Evolutionary conservation across 2,113 vertebrate genomes (phyloP).

Genomic region (Mus spicilegus): DNA sequence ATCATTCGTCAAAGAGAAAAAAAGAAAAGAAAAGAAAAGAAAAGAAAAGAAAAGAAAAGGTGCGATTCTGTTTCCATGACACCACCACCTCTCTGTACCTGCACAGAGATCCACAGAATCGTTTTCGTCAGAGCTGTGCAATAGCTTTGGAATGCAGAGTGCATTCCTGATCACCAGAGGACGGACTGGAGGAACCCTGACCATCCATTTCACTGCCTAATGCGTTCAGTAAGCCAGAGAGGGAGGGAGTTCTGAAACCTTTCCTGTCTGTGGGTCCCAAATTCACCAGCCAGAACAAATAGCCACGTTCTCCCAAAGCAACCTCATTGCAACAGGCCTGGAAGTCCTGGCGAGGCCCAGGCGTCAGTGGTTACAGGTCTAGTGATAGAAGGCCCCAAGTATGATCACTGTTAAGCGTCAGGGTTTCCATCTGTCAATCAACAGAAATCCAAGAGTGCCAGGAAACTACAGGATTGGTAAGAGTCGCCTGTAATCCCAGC

Average conservation of each 20-base stretch:
- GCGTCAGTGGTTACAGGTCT: background rate
- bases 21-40: background rate
- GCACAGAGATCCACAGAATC: rapidly evolving
- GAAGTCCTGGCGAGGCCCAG: background rate
- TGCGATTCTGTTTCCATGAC: rapidly evolving
- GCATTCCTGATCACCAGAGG: background rate
- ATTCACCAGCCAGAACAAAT: background rate
- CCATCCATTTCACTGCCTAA: background rate
- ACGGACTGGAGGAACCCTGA: background rate
- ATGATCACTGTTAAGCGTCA: background rate
- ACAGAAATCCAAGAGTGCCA: background rate
- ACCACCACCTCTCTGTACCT: background rate
- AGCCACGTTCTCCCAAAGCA: rapidly evolving
- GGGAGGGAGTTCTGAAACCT: background rate
- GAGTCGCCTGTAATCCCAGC: background rate
- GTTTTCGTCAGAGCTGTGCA: background rate
- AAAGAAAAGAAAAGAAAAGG: rapidly evolving
- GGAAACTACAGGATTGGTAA: background rate
- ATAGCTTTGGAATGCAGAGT: background rate
- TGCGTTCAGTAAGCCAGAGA: background rate
- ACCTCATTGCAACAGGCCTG: background rate
- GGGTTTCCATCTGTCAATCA: background rate
- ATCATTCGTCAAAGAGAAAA: background rate
- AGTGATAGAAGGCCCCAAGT: background rate
- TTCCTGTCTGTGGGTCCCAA: background rate